Conservation (phyloP, 1,140 invertebrate genomes). For the Drosophila aff. region DNA sequence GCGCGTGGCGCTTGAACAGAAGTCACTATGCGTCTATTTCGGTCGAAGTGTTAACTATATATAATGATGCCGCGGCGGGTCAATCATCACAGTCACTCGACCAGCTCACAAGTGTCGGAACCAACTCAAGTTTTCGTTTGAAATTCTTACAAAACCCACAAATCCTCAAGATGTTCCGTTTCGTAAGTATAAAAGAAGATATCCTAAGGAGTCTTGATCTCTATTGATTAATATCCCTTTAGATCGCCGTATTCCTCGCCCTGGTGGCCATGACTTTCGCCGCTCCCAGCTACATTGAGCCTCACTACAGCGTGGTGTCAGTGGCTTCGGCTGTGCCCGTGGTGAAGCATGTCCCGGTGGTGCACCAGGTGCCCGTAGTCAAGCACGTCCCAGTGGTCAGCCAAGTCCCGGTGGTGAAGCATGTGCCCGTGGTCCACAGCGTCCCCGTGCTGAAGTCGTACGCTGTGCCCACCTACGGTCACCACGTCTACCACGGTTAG, state of each 20-base stretch:
- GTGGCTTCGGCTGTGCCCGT: constrained; percentile 37
- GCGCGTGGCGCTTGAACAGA: constrained; percentile 25
- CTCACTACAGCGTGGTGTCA: constrained; percentile 29
- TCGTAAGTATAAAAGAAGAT: constrained; percentile 33
- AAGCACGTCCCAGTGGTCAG: constrained; percentile 39
- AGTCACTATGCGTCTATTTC: constrained; percentile 5
- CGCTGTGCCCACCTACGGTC: constrained; percentile 27
- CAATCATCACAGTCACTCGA: constrained; percentile 34
- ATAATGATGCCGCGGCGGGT: neutral
- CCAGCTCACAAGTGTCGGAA: constrained; percentile 7
- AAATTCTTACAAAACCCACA: neutral
- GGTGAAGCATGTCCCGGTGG: constrained; percentile 37
- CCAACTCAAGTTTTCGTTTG: constrained; percentile 1
- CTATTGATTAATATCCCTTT: neutral
- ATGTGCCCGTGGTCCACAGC: constrained; percentile 38
- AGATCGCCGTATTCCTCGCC: constrained; percentile 47
- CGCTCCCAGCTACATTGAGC: constrained; percentile 47
- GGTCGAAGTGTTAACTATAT: constrained; percentile 12
- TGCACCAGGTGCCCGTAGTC: constrained; percentile 33
- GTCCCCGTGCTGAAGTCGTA: constrained; percentile 47
- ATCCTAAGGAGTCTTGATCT: too few relatives aligned
- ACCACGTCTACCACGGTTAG: constrained; percentile 41
- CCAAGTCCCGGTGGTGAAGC: constrained; percentile 19
- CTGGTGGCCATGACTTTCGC: constrained; percentile 30
- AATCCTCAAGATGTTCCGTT: constrained; percentile 44